These are phyloP conservation scores for Pecten maximus DNA, from an alignment of 2,888 invertebrate species.

Conservation along the genomic window DNA sequence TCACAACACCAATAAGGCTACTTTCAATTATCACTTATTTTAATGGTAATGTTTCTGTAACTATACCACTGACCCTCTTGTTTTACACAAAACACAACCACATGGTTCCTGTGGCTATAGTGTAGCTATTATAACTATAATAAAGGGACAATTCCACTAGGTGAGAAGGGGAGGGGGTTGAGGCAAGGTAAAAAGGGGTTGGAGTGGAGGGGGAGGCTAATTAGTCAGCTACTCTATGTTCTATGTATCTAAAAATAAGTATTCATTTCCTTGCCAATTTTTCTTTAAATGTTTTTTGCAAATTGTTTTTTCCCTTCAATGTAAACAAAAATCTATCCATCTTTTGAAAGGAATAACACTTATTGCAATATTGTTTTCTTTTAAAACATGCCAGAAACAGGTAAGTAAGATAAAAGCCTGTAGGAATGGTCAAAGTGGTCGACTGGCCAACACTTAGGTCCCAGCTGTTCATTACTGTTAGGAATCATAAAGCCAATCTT, in stretches of 20 bases:
- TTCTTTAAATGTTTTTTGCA: background rate
- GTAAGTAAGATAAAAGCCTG: background rate
- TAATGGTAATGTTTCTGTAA: no score
- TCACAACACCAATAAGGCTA: no score
- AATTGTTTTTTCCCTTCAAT: background rate
- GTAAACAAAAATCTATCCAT: background rate
- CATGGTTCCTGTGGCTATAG: no score
- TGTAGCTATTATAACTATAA: no score
- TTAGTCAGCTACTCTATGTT: background rate
- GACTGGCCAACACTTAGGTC: background rate
- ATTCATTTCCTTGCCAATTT: background rate
- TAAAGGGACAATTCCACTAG: background rate
- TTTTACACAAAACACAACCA: no score
- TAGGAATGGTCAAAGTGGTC: background rate
- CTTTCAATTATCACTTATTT: no score
- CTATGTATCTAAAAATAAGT: background rate
- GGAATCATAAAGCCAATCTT: background rate
- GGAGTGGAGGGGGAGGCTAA: background rate
- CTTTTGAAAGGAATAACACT: background rate
- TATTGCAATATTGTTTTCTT: background rate
- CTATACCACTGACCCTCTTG: no score
- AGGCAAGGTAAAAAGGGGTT: background rate
- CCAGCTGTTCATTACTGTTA: background rate
- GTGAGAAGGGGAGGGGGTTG: background rate
- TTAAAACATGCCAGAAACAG: background rate